phyloP scores from a whole-genome alignment of 1,140 invertebrate species.

The Lasioglossum baleicum region DNA sequence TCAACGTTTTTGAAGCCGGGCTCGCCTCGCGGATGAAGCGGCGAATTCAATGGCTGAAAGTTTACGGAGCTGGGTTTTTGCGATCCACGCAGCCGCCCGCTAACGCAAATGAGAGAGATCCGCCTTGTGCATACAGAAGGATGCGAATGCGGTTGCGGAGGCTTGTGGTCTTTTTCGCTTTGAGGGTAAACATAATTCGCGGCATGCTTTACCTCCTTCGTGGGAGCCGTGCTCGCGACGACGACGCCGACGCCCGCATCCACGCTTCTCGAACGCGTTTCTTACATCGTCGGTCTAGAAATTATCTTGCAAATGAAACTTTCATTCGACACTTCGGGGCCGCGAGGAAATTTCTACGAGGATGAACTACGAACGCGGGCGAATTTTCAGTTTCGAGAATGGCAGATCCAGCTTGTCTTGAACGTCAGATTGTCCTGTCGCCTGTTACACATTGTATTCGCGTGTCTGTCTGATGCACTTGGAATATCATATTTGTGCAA shows the following conservation, averaged over 20 bases:
- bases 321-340: background rate
- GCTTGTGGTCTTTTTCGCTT: slow-evolving; percentile 13
- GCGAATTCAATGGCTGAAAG: background rate
- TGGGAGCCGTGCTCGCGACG: background rate
- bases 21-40: background rate
- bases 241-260: background rate
- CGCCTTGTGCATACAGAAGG: background rate
- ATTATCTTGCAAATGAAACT: slow-evolving; percentile 2
- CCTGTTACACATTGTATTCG: too few species aligned
- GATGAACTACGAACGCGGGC: background rate
- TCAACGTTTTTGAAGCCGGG: too few species aligned
- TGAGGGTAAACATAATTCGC: slow-evolving; percentile 10
- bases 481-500: too few species aligned
- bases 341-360: background rate
- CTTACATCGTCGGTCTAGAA: background rate
- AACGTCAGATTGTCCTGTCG: too few species aligned
- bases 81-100: background rate
- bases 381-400: background rate
- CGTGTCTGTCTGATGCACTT: too few species aligned
- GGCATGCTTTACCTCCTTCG: background rate
- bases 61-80: background rate
- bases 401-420: too few species aligned
- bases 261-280: background rate
- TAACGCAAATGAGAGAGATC: background rate
- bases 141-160: slow-evolving; percentile 9